Base-by-base conservation (phyloP, 2,888 invertebrate species). In the Prionchulus punctatus region DNA sequence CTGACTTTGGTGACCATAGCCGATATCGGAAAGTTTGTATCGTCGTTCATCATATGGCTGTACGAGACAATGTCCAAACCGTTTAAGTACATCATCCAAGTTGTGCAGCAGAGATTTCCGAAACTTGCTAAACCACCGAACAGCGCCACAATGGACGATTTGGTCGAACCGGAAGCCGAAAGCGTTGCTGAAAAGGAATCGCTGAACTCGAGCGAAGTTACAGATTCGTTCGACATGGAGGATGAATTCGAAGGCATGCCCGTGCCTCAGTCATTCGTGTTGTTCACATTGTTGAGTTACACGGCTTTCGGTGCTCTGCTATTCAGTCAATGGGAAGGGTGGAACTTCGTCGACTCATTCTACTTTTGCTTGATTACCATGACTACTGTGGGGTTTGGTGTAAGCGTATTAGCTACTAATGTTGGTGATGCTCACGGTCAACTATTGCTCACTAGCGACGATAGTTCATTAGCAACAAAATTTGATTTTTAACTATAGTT, bases 281-380 rank as follows among this genome's bases (percentile, higher is more conserved):
- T 45, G 12, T 21, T 45, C n/a, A 23, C 23, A 12, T 12, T 45
- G 7, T 7, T 45, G n/a, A 23, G 47, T 45, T 45, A 45, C 47
- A 45, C 47, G n/a, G 47, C 47, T 7, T 7, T 45, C 7, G 23
- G 47, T 23, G 15, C 47, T 45, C 7, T 45, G 4, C 23, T 45
- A 21, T 45, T 45, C 23, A 18, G n/a, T 23, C 7, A 12, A 18
- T 45, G 47, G 47, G 47, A 45, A 23, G 23, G 23, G 7, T 45
- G 47, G 47, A 21, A 7, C n/a, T 45, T 21, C 23, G 7, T 45
- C n/a, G 47, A 45, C 23, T 7, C 18, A 18, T 45, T 45, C 23
- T 45, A 45, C 47, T 45, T 45, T 45, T 45, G 47, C 47, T 23
- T 45, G 47, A 45, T 45, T n/a, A 45, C 47, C 4, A 23, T 45